phyloP scores from a whole-genome alignment of 2,888 invertebrate genomes.

The Lutraria lutraria region DNA sequence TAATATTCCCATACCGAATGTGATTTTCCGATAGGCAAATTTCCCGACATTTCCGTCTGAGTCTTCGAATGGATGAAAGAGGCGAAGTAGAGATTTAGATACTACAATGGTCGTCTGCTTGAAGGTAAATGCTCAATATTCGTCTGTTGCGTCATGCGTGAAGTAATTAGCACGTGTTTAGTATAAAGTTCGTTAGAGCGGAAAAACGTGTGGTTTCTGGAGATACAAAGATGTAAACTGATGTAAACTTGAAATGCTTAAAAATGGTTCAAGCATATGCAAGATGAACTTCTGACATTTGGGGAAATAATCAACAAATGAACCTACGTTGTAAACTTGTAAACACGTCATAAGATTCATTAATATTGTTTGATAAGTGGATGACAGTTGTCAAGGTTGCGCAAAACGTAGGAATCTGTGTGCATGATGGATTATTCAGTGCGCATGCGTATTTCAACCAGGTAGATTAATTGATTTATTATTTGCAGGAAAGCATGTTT shows the following conservation, averaged over 20 bases:
- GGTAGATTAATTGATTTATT: constrained; percentile 19
- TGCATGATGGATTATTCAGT: constrained; percentile 1
- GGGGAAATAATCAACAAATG: neutral
- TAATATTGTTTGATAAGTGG: neutral
- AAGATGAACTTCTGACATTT: neutral
- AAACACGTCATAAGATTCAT: neutral
- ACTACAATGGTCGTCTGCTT: neutral
- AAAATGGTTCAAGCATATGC: neutral
- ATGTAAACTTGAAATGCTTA: neutral
- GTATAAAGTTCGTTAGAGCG: neutral
- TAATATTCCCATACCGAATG: neutral
- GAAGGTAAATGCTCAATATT: neutral
- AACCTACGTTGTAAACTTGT: neutral
- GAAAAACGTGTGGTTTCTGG: neutral
- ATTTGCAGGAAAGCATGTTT: neutral
- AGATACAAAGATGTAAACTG: neutral
- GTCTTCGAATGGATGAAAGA: neutral
- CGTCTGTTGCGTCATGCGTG: neutral
- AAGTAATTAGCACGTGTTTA: neutral
- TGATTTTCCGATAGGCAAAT: neutral
- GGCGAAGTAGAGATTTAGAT: neutral
- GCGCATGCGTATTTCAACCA: neutral
- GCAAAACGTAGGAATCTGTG: neutral
- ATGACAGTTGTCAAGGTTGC: neutral
- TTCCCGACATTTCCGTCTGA: neutral